Evolutionary conservation across 2,113 vertebrate genomes (phyloP).

Genomic region (Enhydra lutris): DNA sequence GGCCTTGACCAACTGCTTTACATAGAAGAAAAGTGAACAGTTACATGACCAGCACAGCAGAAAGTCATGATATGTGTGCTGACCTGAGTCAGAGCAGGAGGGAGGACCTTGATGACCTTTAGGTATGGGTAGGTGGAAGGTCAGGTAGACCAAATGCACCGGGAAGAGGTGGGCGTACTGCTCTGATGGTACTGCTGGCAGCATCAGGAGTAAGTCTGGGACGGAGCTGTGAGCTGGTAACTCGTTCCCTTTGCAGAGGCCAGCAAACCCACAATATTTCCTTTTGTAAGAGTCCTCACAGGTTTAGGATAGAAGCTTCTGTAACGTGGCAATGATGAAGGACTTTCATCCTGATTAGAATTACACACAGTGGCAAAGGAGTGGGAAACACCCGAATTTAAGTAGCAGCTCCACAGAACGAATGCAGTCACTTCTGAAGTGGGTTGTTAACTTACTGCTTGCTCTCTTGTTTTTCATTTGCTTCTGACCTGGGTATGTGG

Average conservation of each 20-base stretch:
- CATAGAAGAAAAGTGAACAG: background rate
- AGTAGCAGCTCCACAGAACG: background rate
- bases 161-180: background rate
- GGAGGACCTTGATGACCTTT: background rate
- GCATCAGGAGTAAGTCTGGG: background rate
- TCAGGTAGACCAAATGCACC: background rate
- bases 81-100: background rate
- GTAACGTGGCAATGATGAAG: background rate
- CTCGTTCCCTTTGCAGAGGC: background rate
- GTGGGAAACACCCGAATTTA: background rate
- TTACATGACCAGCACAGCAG: background rate
- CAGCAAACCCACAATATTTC: background rate
- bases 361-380: background rate
- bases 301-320: background rate
- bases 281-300: background rate
- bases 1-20: background rate
- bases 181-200: background rate
- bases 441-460: conserved; percentile 11
- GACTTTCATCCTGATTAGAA: conserved; percentile 20
- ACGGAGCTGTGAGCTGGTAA: background rate
- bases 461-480: conserved; percentile 31
- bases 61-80: background rate
- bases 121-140: background rate
- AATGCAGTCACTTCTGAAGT: background rate
- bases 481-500: background rate